Percentiles rank a stretch among this genome's conserved stretches.
Conservation (phyloP, 92 coral and sea anemone species). For the Meandrina meandrites region DNA sequence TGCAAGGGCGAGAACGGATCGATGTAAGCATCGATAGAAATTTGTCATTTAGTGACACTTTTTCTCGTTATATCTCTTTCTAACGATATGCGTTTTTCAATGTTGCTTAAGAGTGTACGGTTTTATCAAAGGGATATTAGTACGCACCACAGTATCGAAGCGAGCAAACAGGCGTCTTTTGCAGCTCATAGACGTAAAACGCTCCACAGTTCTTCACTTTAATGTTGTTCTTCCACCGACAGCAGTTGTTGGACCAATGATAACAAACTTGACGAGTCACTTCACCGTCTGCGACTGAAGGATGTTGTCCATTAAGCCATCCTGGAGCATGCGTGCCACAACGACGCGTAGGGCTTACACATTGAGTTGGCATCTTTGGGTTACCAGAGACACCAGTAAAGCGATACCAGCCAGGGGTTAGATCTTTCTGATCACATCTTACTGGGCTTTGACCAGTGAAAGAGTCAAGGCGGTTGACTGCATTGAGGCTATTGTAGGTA, state of each 20-base stretch:
- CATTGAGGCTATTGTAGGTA: neutral
- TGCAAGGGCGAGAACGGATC: too few species aligned
- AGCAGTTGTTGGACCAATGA: slow-evolving; percentile 16
- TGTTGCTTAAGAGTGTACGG: neutral
- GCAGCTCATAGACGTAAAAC: slow-evolving; percentile 20
- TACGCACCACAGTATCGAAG: slow-evolving; percentile 3
- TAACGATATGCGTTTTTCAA: too few species aligned
- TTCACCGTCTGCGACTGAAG: slow-evolving; percentile 1
- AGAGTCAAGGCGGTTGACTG: neutral
- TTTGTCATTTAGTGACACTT: too few species aligned
- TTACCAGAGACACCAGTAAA: slow-evolving; percentile 7
- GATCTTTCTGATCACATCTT: slow-evolving; percentile 4
- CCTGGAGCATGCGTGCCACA: slow-evolving; percentile 18
- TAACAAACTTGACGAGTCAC: slow-evolving; percentile 18
- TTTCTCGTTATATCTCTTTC: too few species aligned
- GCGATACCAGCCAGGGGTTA: slow-evolving; percentile 15
- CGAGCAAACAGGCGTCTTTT: neutral
- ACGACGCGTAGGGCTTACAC: neutral
- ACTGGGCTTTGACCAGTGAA: neutral
- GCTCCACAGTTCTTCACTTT: slow-evolving; percentile 17
- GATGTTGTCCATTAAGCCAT: neutral
- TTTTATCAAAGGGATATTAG: neutral
- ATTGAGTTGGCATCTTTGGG: neutral
- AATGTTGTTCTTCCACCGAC: slow-evolving; percentile 6
- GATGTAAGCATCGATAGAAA: too few species aligned